These are phyloP conservation scores for Lutjanus erythropterus DNA, from an alignment of 2,113 vertebrate genomes.

Conservation along the genomic window DNA sequence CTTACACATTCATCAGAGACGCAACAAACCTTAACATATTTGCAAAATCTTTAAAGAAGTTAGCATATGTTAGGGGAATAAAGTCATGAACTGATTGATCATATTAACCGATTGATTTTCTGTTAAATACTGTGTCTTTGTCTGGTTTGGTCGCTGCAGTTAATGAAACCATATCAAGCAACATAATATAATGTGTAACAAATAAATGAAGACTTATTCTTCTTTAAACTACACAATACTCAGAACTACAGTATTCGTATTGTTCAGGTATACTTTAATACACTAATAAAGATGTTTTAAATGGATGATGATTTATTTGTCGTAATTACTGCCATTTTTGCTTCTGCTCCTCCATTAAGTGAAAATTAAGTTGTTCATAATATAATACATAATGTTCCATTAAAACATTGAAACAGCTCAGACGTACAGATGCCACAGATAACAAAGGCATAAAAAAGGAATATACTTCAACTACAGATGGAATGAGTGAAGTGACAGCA, in stretches of 20 bases:
- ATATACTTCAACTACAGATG: background rate
- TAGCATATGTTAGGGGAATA: background rate
- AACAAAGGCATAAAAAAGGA: background rate
- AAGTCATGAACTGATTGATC: background rate
- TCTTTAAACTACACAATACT: background rate
- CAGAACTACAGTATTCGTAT: conserved; percentile 19
- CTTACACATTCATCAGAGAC: background rate
- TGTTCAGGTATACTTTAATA: conserved; percentile 2
- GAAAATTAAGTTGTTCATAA: no score
- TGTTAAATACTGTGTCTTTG: background rate
- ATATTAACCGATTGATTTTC: conserved; percentile 1
- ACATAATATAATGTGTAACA: background rate
- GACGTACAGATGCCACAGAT: background rate
- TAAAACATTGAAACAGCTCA: background rate
- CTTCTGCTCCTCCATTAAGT: no score
- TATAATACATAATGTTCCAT: fast-evolving
- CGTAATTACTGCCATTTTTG: background rate
- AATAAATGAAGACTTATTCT: conserved; percentile 2
- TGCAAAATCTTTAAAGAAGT: background rate
- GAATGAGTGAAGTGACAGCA: background rate
- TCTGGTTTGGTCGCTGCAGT: background rate
- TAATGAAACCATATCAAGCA: background rate
- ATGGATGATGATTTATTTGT: background rate
- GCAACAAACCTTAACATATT: background rate
- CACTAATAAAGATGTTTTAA: conserved; percentile 57